Evolutionary conservation across 2,113 vertebrate species (phyloP), one percentile per base, ranked within the genome.

Genomic region (Pelecanoides urinatrix): DNA sequence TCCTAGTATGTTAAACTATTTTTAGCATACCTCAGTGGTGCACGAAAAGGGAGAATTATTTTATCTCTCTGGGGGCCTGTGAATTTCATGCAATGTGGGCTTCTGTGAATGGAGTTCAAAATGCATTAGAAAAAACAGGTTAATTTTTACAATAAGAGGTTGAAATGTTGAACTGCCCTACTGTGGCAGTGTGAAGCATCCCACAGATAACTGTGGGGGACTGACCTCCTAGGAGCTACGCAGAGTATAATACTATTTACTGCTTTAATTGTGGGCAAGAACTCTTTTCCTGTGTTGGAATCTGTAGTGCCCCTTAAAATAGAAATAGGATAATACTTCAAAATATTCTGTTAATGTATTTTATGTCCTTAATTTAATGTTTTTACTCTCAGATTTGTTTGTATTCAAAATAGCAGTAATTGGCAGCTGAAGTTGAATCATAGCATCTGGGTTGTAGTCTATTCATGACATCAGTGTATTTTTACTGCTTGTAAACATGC

Each of bases 121-220:
- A 85, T 73, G 21, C 52, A 68, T 78, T 88, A 96, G 81, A 67
- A 88, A 91, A 96, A 94, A 26, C 40, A 91, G 84, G 84, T 82
- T 97, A 96, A 95, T 96, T 96, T 94, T 95, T 95, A 73, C 75
- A 82, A 68, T 67, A 72, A 95, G 78, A 93, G 50, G 40, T 27
- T 96, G 78, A 92, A 91, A 82, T 81, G n/a, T 62, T 92, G 93
- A 95, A 86, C 83, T 96, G 56, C 65, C 72, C 78, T 89, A 91
- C 81, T 67, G 73, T 6, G 29, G 67, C 67, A 42, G 26, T 47
- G 66, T 76, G 93, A 92, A 88, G 73, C 49, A 90, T 84, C 83
- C 76, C 63, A 92, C 72, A 38, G 90, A 80, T 66, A 84, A 52
- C 75, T 5, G 55, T 44, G 21, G 88, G 92, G 49, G 40, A 45